Evolutionary conservation across 2,888 invertebrate species (phyloP), one percentile per base, ranked within the genome.

Genomic region (Thera britannica): DNA sequence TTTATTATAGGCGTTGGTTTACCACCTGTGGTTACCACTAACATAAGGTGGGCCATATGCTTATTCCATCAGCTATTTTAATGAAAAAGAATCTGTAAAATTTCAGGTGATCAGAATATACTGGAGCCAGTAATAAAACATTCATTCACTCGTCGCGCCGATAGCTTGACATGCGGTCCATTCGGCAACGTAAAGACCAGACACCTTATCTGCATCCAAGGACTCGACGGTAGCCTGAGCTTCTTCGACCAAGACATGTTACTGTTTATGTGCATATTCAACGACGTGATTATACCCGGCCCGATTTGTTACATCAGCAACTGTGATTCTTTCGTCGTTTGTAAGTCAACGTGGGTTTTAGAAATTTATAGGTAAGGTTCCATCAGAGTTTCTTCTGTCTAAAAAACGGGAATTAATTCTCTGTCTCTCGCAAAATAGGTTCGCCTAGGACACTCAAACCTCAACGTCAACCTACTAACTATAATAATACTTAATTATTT

Each of bases 201-300:
- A 81, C 98, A 99, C 86, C 98, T 98, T 79, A 94, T 98, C 68
- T 98, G 98, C 84, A 96, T 99, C 34, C 98, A 98, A 83, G 97
- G 97, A 46, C 89, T 99, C 78, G 98, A 99, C 89, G 98, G 99
- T 11, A 96, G 97, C 62, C 87, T 99, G 23, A 96, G 96, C 65
- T 97, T 99, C 84, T 99, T 96, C 86, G 99, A 99, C 84, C 98
- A 98, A 90, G 99, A 99, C 88, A 96, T 97, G 64, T 97, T 97
- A 84, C 95, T 97, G 12, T 98, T 98, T 84, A 95, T 96, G 80
- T 96, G 98, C 71, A 95, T 96, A 75, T 94, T 99, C 75, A 96
- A 97, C 1, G 96, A 97, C 65, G 96, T 96, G 69, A 92, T 98
- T 61, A 93, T 98, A 68, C 99, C 99, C 0, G 97, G 97, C 23